Evolutionary conservation across 2,888 invertebrate genomes (phyloP), one percentile per base, ranked within the genome.

Genomic region (Danaus chrysippus): DNA sequence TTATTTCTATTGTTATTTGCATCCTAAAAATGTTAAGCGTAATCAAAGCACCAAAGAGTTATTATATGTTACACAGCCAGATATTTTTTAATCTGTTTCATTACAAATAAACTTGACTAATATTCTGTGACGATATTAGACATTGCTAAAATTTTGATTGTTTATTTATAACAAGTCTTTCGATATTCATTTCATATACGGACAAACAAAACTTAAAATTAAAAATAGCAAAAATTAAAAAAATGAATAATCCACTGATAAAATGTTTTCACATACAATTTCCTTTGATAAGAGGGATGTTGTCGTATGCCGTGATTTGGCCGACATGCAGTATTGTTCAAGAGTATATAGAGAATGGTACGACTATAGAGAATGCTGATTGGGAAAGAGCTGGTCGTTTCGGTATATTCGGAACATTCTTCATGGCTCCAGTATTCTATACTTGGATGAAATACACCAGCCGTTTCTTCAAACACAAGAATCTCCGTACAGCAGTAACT

Each of bases 351-450:
- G 84, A 78, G 46, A 71, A 83, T 8, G 84, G 85, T 0, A 83
- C 80, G 0, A 66, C 70, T 0, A 11, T 83, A 6, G 69, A 73
- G 0, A 62, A 83, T 8, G 79, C 80, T 0, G 92, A 94, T 71
- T 93, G 93, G 92, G 82, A 83, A 54, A 92, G 94, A 68, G 94
- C 93, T 0, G 76, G 93, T 0, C 90, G 96, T 13, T 96, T 94
- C 74, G 93, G 95, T 65, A 75, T 96, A 52, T 96, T 95, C 73
- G 95, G 96, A 0, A 91, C 94, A 0, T 92, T 95, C 13, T 95
- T 94, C 80, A 95, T 95, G 71, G 95, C 96, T 0, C 96, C 96
- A 0, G 94, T 95, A 0, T 87, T 96, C 2, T 96, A 95, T 75
- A 91, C 92, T 11, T 96, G 96, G 96, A 90, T 97, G 71, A 93